Conservation (phyloP, 2,113 vertebrate species). For the Spea bombifrons region DNA sequence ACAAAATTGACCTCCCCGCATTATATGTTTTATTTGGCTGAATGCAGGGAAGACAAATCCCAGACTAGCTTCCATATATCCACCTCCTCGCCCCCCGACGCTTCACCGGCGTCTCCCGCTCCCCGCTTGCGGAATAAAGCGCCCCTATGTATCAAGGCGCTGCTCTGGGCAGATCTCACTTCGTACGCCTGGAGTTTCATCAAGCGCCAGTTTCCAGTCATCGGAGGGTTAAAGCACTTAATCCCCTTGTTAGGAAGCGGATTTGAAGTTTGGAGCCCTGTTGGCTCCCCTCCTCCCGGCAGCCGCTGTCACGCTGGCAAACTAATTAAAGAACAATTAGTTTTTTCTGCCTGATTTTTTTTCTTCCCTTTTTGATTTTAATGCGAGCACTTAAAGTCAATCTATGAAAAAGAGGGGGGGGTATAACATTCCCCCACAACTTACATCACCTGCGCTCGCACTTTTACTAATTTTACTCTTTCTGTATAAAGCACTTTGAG, state of each 20-base stretch:
- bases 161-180: not conserved
- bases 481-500: constrained; percentile 8
- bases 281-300: constrained; percentile 34
- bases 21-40: no score
- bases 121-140: not conserved
- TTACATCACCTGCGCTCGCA: constrained; percentile 16
- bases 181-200: not conserved
- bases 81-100: not conserved
- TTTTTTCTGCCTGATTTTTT: constrained; percentile 43
- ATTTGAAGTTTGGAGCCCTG: constrained; percentile 42
- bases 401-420: constrained; percentile 44
- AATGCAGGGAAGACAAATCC: no score
- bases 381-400: constrained; percentile 47
- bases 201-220: not conserved
- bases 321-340: constrained; percentile 49
- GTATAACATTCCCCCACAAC: constrained; percentile 15
- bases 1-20: no score
- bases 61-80: no score
- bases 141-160: not conserved
- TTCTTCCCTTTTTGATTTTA: constrained; percentile 37
- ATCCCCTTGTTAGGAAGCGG: constrained; percentile 37
- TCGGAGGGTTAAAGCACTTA: constrained; percentile 39
- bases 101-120: not conserved
- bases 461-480: constrained; percentile 26
- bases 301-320: constrained; percentile 43